phyloP scores from a whole-genome alignment of 2,797 vertebrate genomes.

The Manis pentadactyla region DNA sequence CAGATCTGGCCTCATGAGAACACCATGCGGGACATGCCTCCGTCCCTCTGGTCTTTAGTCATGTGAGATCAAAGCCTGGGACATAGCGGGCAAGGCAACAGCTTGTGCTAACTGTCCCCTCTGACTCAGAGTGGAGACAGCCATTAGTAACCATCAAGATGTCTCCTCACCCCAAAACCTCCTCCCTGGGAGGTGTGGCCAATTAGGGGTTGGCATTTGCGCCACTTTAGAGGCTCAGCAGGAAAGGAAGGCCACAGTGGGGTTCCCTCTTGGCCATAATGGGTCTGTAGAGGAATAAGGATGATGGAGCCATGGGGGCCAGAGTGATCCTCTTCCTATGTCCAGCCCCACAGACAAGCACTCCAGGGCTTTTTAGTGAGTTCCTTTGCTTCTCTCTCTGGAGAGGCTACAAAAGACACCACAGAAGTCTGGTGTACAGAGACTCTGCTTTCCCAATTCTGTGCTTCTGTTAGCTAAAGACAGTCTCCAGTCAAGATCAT shows the following conservation, averaged over 20 bases:
- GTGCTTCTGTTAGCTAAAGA: not conserved
- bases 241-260: conserved; percentile 75
- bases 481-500: not conserved
- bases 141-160: not conserved
- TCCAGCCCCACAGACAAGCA: not conserved
- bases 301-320: not conserved
- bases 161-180: not conserved
- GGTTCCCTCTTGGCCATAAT: not conserved
- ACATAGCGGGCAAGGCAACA: not conserved
- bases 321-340: not conserved
- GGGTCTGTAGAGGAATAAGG: not conserved
- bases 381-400: not conserved
- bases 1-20: not conserved
- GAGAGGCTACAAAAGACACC: not conserved
- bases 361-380: not conserved
- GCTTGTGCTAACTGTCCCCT: not conserved
- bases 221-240: conserved; percentile 79
- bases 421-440: not conserved
- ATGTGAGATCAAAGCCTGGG: not conserved
- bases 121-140: not conserved
- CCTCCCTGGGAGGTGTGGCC: conserved; percentile 22
- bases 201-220: conserved; percentile 68
- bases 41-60: not conserved
- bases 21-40: not conserved
- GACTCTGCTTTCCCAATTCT: not conserved